Evolutionary conservation across 2,888 invertebrate species (phyloP), one percentile per base, ranked within the genome.

Genomic region (Orthosia cruda): DNA sequence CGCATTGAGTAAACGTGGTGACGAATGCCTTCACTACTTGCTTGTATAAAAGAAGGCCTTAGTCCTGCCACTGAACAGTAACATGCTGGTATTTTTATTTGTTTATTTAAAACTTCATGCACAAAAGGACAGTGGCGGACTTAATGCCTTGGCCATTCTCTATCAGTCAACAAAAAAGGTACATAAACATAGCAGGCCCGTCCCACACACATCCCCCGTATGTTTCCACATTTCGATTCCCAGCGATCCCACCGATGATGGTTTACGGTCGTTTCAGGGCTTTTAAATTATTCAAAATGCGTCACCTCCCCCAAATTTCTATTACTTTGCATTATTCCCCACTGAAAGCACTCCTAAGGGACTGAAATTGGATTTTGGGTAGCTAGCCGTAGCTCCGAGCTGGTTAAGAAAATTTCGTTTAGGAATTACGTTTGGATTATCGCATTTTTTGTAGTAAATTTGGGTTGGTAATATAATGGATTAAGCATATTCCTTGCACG

Each of bases 271-370:
- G 73, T 79, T 82, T 63, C 77, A 59, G 47, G 40, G 62, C 74
- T 71, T 74, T 83, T 86, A 74, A 83, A 85, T 83, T 80, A 86
- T 86, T 86, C 87, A 83, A 75, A 87, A 87, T 80, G 79, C 87
- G 79, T 86, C 77, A 81, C 84, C 80, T 61, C 32, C 45, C 78
- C 61, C 59, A 23, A 77, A 86, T 83, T 79, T 78, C 55, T 74
- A 79, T 86, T 77, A 81, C 84, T 74, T 71, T 70, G 57, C 71
- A 86, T 86, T 85, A 85, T 85, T 74, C 62, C 23, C 74, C 69
- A 58, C 63, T 83, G 78, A 85, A 74, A 80, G 74, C 66, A 67
- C 68, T 78, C 69, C 49, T 59, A 50, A 71, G 86, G 78, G 76
- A 58, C 49, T 71, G 50, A 66, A 85, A 86, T 87, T 79, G 74